Evolutionary conservation across 2,113 vertebrate genomes (phyloP).

Genomic region (Bettongia penicillata): DNA sequence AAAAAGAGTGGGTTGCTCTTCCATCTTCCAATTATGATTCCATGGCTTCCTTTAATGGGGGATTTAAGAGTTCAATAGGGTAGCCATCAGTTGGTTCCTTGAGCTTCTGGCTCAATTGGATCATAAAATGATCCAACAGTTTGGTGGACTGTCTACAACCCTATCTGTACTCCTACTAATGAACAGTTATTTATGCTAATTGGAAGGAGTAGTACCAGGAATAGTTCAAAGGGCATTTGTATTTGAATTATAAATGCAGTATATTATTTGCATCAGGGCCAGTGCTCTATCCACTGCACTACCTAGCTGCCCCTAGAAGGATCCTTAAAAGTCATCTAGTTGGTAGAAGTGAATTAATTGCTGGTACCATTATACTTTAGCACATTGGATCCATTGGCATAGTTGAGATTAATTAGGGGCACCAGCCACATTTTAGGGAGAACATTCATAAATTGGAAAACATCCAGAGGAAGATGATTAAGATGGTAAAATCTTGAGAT

Average conservation of each 20-base stretch:
- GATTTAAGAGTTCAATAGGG: constrained; percentile 45
- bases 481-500: no score
- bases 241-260: background rate
- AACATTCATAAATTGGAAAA: no score
- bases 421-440: no score
- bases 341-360: background rate
- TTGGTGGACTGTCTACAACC: constrained; percentile 18
- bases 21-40: background rate
- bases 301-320: no score
- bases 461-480: no score
- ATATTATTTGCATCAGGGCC: background rate
- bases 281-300: no score
- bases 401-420: no score
- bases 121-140: constrained; percentile 16
- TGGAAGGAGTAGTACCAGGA: background rate
- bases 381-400: no score
- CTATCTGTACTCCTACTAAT: background rate
- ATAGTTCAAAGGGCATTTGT: constrained; percentile 7
- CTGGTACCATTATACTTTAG: background rate
- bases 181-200: background rate
- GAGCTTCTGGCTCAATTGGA: constrained; percentile 32
- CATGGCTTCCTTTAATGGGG: background rate
- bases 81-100: constrained; percentile 47
- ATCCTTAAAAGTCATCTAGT: background rate
- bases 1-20: background rate